Evolutionary conservation across 2,113 vertebrate genomes (phyloP).

Genomic region (Passer montanus): DNA sequence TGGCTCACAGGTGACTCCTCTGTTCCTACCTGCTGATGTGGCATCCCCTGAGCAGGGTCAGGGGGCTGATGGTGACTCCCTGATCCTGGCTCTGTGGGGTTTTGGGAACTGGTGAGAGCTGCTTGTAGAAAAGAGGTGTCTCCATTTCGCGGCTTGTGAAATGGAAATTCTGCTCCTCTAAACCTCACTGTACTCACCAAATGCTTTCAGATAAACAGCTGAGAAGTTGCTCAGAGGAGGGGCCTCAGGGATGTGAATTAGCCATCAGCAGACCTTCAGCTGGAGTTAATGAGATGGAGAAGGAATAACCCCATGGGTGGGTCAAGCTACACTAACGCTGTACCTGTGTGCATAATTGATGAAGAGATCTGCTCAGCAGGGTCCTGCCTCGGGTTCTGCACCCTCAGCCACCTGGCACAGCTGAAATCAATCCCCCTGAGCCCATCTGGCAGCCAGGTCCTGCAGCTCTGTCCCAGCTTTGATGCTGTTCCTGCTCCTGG

Average conservation of each 20-base stretch:
- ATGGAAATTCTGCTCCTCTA: neutral
- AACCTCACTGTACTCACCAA: neutral
- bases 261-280: neutral
- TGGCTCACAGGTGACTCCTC: neutral
- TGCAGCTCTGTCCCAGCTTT: conserved; percentile 13
- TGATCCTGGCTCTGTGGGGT: neutral
- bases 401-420: neutral
- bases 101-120: neutral
- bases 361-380: neutral
- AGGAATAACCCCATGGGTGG: neutral
- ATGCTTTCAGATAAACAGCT: neutral
- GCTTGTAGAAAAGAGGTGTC: neutral
- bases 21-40: neutral
- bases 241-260: neutral
- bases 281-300: conserved; percentile 22
- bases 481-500: conserved; percentile 46
- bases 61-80: neutral
- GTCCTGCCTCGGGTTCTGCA: neutral
- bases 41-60: neutral
- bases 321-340: neutral
- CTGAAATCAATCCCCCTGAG: conserved; percentile 57
- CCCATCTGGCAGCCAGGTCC: conserved; percentile 59
- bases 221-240: neutral
- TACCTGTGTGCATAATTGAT: conserved; percentile 51
- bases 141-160: fast-evolving